phyloP scores from a whole-genome alignment of 2,113 vertebrate species.

The Cricetomys ansorgei region DNA sequence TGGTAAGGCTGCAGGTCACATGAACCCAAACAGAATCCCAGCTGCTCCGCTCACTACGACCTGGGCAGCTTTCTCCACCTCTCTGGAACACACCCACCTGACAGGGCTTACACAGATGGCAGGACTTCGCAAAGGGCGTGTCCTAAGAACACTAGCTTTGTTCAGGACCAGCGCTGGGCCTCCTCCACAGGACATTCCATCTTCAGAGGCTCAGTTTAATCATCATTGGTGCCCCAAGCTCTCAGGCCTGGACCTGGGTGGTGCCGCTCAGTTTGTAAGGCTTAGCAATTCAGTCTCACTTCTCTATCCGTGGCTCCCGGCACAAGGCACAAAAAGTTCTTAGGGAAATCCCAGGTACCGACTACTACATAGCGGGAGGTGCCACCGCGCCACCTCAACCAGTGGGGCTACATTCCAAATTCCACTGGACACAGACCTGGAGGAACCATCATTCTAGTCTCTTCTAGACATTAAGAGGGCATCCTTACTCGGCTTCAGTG shows the following conservation, averaged over 20 bases:
- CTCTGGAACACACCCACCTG: background rate
- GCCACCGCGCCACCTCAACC: background rate
- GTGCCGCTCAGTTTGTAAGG: background rate
- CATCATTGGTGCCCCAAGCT: background rate
- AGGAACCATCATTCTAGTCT: background rate
- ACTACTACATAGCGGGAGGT: background rate
- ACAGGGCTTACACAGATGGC: background rate
- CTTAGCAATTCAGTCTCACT: background rate
- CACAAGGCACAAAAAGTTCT: background rate
- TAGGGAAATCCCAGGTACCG: background rate
- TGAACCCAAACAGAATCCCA: background rate
- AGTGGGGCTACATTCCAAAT: conserved; percentile 56
- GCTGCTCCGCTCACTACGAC: background rate
- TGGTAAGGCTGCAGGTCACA: background rate
- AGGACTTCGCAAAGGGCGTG: background rate
- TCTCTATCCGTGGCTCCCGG: background rate
- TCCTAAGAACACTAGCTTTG: background rate
- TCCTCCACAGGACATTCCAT: background rate
- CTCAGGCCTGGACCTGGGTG: background rate
- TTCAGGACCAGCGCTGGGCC: background rate
- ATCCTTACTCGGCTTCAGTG: background rate
- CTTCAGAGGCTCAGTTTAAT: background rate
- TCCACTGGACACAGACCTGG: background rate
- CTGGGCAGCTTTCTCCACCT: background rate
- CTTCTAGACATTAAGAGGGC: background rate